Conservation (phyloP, 2,797 vertebrate genomes). For the Gymnopithys bicolor region DNA sequence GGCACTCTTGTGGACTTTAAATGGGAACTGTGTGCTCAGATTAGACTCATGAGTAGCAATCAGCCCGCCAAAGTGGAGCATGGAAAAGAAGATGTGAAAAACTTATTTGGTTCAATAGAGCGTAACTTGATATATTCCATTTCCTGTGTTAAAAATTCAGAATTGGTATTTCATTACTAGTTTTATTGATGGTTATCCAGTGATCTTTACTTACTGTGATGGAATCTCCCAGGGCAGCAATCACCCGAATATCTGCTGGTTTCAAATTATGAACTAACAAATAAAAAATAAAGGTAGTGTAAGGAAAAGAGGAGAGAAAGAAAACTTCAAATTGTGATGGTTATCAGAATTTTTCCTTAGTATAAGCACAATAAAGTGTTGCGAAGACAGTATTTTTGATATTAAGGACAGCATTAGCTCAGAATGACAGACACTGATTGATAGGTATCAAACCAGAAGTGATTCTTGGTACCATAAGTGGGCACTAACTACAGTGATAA, state of each 20-base stretch:
- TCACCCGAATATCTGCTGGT: conserved; percentile 88
- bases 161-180: neutral
- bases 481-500: neutral
- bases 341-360: neutral
- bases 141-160: neutral
- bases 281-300: neutral
- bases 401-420: neutral
- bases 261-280: conserved; percentile 90
- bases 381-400: neutral
- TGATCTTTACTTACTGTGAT: conserved; percentile 85
- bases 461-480: neutral
- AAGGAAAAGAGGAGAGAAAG: neutral
- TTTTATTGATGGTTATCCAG: neutral
- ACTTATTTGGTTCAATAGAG: neutral
- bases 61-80: neutral
- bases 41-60: neutral
- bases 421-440: neutral
- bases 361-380: neutral
- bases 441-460: neutral
- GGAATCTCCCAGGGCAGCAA: conserved; percentile 92
- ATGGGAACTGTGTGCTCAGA: neutral
- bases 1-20: neutral
- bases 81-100: neutral
- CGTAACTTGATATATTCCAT: neutral
- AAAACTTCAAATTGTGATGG: neutral